Evolutionary conservation across 2,888 invertebrate genomes (phyloP).

Genomic region (Xanthorhoe spadicearia): DNA sequence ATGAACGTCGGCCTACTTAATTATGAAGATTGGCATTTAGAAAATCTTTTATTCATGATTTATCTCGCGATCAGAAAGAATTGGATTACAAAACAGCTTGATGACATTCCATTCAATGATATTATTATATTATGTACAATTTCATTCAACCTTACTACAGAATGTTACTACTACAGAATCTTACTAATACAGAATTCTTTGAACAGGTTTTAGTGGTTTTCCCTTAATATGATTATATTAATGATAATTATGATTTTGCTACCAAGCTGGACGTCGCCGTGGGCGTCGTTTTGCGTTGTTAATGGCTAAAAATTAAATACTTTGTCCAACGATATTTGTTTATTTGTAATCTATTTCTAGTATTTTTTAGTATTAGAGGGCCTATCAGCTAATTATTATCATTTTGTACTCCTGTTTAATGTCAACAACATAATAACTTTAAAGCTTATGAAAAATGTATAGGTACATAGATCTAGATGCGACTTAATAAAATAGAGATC

Average conservation of each 20-base stretch:
- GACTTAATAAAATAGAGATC: too few species aligned
- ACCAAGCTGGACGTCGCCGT: constrained; percentile 58
- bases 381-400: too few species aligned
- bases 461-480: too few species aligned
- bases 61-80: background rate
- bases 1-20: background rate
- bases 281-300: constrained; percentile 53
- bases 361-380: too few species aligned
- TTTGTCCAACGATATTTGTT: constrained; percentile 49
- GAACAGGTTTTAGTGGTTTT: background rate
- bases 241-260: constrained; percentile 26
- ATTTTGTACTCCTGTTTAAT: too few species aligned
- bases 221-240: constrained; percentile 14
- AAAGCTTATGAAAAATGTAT: too few species aligned
- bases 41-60: background rate
- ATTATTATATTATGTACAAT: too few species aligned
- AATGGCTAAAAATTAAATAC: constrained; percentile 63
- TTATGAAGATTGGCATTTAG: background rate
- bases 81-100: background rate
- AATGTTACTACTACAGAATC: too few species aligned
- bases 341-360: too few species aligned
- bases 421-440: too few species aligned
- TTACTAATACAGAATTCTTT: constrained; percentile 7
- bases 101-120: background rate
- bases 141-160: background rate